A percentile compares a stretch with the other conserved stretches of the same genome.
These are phyloP conservation scores for Rhagologus leucostigma DNA, from an alignment of 2,113 vertebrate species.

Conservation along the genomic window DNA sequence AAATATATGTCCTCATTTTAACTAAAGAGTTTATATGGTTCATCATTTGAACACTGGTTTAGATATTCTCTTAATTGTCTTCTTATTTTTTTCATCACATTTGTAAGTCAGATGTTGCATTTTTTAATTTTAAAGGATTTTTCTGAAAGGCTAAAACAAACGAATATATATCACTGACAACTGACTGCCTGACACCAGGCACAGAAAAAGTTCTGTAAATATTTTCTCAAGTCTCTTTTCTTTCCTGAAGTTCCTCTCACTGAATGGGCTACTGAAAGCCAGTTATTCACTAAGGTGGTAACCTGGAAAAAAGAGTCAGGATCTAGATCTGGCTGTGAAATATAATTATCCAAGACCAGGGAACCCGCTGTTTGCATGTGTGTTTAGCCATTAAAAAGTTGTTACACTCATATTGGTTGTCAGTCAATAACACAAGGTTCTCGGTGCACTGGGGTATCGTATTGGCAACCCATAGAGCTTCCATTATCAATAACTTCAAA, in stretches of 20 bases:
- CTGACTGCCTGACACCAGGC: neutral
- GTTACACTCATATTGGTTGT: neutral
- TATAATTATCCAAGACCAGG: neutral
- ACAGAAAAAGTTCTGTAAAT: neutral
- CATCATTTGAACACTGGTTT: neutral
- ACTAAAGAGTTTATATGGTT: neutral
- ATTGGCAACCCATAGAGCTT: neutral
- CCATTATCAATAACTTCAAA: neutral
- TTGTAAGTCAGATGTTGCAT: neutral
- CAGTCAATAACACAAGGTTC: neutral
- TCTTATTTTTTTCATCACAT: neutral
- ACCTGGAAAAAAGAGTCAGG: neutral
- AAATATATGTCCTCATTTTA: neutral
- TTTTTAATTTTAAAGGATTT: neutral
- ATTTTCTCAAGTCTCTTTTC: neutral
- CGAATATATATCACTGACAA: neutral
- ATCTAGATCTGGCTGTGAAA: constrained; percentile 8
- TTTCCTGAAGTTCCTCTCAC: neutral
- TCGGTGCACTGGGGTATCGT: neutral
- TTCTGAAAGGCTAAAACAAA: neutral
- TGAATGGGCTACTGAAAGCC: neutral
- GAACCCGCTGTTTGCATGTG: constrained; percentile 2
- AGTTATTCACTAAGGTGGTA: neutral
- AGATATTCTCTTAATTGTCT: neutral
- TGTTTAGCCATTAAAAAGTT: constrained; percentile 9